phyloP scores from a whole-genome alignment of 2,888 invertebrate species.

The Dynastes maya region DNA sequence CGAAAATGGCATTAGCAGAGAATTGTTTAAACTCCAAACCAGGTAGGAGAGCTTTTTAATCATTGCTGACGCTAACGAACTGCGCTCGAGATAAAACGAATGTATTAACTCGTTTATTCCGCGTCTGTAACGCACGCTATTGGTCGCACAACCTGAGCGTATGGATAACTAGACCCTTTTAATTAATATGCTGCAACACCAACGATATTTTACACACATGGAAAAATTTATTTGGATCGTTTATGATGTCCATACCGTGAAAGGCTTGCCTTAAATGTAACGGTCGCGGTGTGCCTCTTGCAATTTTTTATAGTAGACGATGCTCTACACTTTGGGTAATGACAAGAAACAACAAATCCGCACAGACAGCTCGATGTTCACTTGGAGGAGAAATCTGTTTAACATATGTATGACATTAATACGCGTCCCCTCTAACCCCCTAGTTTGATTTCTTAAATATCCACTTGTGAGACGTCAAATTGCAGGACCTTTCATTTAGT shows the following conservation, averaged over 20 bases:
- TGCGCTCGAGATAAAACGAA: slow-evolving; percentile 62
- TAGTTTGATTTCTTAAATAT: too few species aligned
- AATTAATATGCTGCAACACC: slow-evolving; percentile 51
- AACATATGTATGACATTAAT: too few species aligned
- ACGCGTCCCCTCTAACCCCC: too few species aligned
- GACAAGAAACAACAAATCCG: too few species aligned
- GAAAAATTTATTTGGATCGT: slow-evolving; percentile 47
- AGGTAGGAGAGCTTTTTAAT: slow-evolving; percentile 55
- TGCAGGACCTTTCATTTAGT: too few species aligned
- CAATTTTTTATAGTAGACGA: not conserved
- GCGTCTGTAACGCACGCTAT: slow-evolving; percentile 52
- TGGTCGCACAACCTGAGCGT: slow-evolving; percentile 47
- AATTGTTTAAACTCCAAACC: slow-evolving; percentile 48
- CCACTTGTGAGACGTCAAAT: too few species aligned
- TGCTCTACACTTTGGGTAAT: too few species aligned
- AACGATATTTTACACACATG: slow-evolving; percentile 16
- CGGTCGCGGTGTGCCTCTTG: not conserved
- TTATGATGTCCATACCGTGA: slow-evolving; percentile 9
- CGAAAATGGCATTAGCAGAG: slow-evolving; percentile 15
- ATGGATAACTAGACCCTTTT: slow-evolving; percentile 52
- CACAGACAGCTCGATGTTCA: too few species aligned
- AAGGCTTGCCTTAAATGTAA: not conserved
- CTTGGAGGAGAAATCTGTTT: too few species aligned
- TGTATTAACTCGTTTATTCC: slow-evolving; percentile 63
- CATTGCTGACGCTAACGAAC: slow-evolving; percentile 63